Base-by-base conservation (phyloP, 1,140 invertebrate species). In the Helicoverpa armigera region DNA sequence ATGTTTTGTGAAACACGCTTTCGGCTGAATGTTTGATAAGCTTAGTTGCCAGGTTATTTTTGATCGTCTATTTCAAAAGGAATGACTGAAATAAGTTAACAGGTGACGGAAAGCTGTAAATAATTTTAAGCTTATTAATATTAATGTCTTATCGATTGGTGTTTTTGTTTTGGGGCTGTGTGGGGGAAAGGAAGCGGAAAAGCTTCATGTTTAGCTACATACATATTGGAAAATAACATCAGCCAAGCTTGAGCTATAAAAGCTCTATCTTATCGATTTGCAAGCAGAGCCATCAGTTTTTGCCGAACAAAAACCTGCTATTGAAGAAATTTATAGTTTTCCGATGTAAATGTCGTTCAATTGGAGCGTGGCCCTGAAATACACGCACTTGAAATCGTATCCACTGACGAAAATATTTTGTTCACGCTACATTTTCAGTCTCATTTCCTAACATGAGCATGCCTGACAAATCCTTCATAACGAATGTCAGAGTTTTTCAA, bases 221-320 rank as follows among this genome's bases (percentile, higher is more conserved):
- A 35, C 16, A 29, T 72, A 12, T 2, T 54, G 9, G 23, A 53
- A 3, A 72, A 72, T 54, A 2, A 72, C 12, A 72, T 31, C 50
- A 70, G 23, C 12, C 11, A 4, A 43, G 43, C 69, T 70, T 23
- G 11, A 72, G 43, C 53, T 43, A 43, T 43, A 14, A 14, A 65
- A 10, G 1, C 31, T 9, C 35, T 12, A 48, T 51, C 48, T 3
- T 53, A 72, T 72, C 69, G 50, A 72, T 72, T 53, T 13, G 18
- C 18, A 72, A 14, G 23, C 18, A 51, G 23, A 13, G 50, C 29
- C 70, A 73, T 56, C 51, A 56, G 16, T 72, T 54, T 72, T 73
- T 58, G 31, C 18, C 70, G 54, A 73, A 58, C 58, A 73, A 58
- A 73, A 73, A 43, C 31, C 18, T 43, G 54, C 58, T 73, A 73